A percentile compares a stretch with the other conserved stretches of the same genome.
Conservation (phyloP, 2,797 vertebrate species). For the Semaprochilodus insignis region DNA sequence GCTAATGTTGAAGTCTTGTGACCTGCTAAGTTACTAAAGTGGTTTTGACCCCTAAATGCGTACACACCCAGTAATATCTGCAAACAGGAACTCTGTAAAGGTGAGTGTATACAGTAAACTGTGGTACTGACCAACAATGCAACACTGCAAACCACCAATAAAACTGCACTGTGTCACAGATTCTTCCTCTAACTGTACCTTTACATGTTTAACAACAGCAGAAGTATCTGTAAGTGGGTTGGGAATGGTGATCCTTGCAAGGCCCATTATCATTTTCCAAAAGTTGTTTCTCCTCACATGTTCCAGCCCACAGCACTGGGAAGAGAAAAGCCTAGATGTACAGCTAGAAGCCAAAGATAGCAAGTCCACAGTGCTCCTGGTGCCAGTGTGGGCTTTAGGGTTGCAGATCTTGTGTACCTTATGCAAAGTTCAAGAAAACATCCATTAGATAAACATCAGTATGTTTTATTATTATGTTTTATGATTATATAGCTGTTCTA, state of each 20-base stretch:
- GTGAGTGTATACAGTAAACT: background rate
- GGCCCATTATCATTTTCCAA: background rate
- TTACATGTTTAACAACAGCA: background rate
- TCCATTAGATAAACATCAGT: slow-evolving; percentile 19
- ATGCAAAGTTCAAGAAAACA: slow-evolving; percentile 41
- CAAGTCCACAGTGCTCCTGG: slow-evolving; percentile 15
- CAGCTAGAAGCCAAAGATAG: slow-evolving; percentile 22
- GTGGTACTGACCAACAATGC: background rate
- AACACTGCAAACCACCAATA: background rate
- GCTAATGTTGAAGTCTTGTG: no score
- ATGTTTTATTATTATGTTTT: no score
- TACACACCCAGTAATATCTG: no score
- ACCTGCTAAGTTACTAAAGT: no score
- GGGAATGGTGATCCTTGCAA: background rate
- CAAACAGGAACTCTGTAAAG: no score
- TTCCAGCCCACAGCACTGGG: background rate
- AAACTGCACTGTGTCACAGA: background rate
- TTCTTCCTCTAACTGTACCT: no score
- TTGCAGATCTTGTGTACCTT: slow-evolving; percentile 17
- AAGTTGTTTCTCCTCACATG: background rate
- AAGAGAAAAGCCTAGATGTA: slow-evolving; percentile 31
- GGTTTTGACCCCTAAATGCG: no score
- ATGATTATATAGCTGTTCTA: slow-evolving; percentile 27
- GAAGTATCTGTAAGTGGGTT: background rate
- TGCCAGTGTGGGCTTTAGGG: slow-evolving; percentile 21